Percentiles rank a stretch among this genome's conserved stretches.
phyloP scores from a whole-genome alignment of 2,797 vertebrate species.

The Leptatherina wallacei region DNA sequence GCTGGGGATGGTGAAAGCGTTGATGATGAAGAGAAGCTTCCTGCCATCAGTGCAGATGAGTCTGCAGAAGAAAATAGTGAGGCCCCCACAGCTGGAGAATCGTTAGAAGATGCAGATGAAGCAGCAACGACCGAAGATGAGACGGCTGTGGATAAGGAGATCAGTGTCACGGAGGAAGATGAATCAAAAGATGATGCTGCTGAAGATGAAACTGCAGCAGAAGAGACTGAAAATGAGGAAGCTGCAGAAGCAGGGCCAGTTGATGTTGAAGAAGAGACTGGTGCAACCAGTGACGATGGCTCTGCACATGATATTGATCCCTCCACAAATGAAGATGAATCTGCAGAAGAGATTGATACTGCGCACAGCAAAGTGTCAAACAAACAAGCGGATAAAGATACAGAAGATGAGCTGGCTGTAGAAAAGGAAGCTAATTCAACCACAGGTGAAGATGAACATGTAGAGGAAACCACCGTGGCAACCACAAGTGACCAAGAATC shows the following conservation, averaged over 20 bases:
- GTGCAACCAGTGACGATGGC: constrained; percentile 18
- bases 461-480: constrained; percentile 4
- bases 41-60: constrained; percentile 20
- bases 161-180: constrained; percentile 7
- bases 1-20: neutral
- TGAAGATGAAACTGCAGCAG: constrained; percentile 18
- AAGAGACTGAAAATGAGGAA: constrained; percentile 23
- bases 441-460: neutral
- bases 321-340: constrained; percentile 12
- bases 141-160: neutral
- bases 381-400: constrained; percentile 12
- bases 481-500: constrained; percentile 18
- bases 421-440: constrained; percentile 19
- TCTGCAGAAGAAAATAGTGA: constrained; percentile 15
- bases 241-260: neutral
- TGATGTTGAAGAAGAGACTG: constrained; percentile 11
- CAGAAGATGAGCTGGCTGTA: constrained; percentile 20
- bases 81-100: neutral
- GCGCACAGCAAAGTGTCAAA: neutral
- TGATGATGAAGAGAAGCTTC: constrained; percentile 25
- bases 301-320: constrained; percentile 17
- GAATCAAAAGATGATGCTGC: constrained; percentile 38
- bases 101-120: neutral
- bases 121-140: constrained; percentile 8
- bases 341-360: constrained; percentile 20